Base-by-base conservation (phyloP, 92 coral and sea anemone species). In the Chrysogorgia sp. region DNA sequence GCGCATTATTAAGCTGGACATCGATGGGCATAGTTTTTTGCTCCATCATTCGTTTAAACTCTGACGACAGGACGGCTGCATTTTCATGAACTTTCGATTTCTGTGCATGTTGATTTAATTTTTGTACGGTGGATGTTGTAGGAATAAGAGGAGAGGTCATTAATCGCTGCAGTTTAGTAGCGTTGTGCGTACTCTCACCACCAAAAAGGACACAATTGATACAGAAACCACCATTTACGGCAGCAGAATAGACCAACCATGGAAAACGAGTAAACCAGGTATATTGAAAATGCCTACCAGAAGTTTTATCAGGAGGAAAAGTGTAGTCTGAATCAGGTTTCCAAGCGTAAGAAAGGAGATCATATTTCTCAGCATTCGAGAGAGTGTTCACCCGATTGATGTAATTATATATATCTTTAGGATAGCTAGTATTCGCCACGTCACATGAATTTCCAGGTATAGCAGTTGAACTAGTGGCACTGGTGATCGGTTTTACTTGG, bases 201-300 rank as follows among this genome's bases (percentile, higher is more conserved):
- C 80, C 63, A 66, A 79, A 71, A 59, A 82, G 74, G 34, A 72
- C 86, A 48, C 72, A 82, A 33, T 45, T 41, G 64, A 71, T 61
- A 34, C 80, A 82, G 29, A 82, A 82, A 55, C 71, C 80, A 58
- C 80, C 80, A 43, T 81, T 70, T 21, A 58, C 79, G 0, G 33
- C 79, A 40, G 85, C 71, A 69, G 85, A 81, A 45, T 81, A 81
- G 30, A 67, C 85, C 80, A 81, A 71, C 85, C 79, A 81, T 56
- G 79, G 80, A 47, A 70, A 71, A 20, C 62, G 68, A 24, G 67
- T 20, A 8, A 80, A 33, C 77, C 77, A 52, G 33, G 57, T 33
- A 68, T 49, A 71, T 53, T 67, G 84, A 58, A 80, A 80, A 52
- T 68, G 68, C 59, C 85, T 81, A 15, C 80, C 72, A 40, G 79